A percentile compares a stretch with the other conserved stretches of the same genome.
Evolutionary conservation across 2,113 vertebrate species (phyloP).

Genomic region (Chelonoidis abingdonii): DNA sequence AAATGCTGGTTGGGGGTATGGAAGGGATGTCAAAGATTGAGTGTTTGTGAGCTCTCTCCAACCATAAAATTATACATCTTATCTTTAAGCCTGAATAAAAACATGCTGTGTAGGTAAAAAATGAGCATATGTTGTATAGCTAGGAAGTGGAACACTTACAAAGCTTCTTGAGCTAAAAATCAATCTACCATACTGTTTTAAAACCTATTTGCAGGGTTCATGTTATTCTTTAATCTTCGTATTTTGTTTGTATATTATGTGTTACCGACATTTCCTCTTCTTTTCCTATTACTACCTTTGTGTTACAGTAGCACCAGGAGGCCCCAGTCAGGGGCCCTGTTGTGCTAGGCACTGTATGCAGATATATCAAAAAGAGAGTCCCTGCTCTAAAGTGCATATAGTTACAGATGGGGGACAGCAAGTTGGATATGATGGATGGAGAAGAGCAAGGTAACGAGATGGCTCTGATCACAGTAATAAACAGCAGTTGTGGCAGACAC

Average conservation of each 20-base stretch:
- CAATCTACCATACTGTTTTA: neutral
- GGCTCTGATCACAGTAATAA: slow-evolving; percentile 23
- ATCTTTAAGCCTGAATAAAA: neutral
- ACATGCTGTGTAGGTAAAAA: neutral
- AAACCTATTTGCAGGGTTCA: neutral
- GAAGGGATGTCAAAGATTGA: neutral
- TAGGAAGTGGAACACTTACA: neutral
- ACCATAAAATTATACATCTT: neutral
- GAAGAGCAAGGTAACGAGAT: slow-evolving; percentile 25
- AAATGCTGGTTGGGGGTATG: neutral
- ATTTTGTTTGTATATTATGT: neutral
- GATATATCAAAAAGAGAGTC: neutral
- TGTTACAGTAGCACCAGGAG: neutral
- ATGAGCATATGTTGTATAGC: neutral
- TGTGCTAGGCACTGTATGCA: neutral
- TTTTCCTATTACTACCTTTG: neutral
- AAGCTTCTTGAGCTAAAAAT: neutral
- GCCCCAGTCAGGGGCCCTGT: neutral
- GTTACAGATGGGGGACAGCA: neutral
- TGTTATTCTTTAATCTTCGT: neutral
- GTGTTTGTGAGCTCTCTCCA: neutral
- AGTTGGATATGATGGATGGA: slow-evolving; percentile 16
- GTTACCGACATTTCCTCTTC: neutral
- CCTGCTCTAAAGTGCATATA: neutral
- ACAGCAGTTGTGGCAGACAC: neutral